Evolutionary conservation across 2,888 invertebrate genomes (phyloP).

Genomic region (Hirtodrosophila alboralis): DNA sequence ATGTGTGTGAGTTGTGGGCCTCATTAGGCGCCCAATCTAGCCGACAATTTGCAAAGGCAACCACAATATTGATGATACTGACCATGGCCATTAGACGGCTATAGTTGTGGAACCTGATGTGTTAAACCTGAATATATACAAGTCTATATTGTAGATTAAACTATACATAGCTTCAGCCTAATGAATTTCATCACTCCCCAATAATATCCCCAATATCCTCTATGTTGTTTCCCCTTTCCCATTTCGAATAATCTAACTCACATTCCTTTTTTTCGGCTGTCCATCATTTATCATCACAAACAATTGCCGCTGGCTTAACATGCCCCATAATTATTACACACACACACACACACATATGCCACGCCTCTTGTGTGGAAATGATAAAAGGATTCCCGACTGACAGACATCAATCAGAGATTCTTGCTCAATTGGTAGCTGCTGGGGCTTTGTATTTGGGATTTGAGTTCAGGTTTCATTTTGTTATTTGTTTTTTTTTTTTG

Average conservation of each 20-base stretch:
- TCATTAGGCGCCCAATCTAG: slow-evolving; percentile 59
- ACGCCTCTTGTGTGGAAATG: slow-evolving; percentile 43
- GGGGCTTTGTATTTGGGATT: not conserved
- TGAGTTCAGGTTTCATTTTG: not conserved
- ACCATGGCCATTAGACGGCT: slow-evolving; percentile 29
- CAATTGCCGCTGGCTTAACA: slow-evolving; percentile 70
- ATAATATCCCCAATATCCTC: too few species aligned
- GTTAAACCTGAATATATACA: not conserved
- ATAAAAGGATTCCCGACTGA: slow-evolving; percentile 72
- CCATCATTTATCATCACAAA: slow-evolving; percentile 77
- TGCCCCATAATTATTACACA: slow-evolving; percentile 67
- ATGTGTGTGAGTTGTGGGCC: slow-evolving; percentile 32
- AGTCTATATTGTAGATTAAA: too few species aligned
- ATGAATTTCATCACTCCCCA: slow-evolving; percentile 67
- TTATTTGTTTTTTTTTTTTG: not conserved
- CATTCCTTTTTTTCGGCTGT: slow-evolving; percentile 24
- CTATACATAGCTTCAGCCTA: slow-evolving; percentile 32
- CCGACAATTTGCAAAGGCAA: slow-evolving; percentile 11
- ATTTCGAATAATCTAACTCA: not conserved
- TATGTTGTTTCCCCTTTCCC: not conserved
- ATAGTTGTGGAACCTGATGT: slow-evolving; percentile 21
- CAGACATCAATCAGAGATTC: slow-evolving; percentile 72
- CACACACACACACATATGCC: slow-evolving; percentile 13
- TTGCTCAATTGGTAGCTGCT: slow-evolving; percentile 31
- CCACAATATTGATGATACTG: slow-evolving; percentile 49